These are phyloP conservation scores for Pristionchus fissidentatus DNA, from an alignment of 2,888 invertebrate species.

Conservation along the genomic window DNA sequence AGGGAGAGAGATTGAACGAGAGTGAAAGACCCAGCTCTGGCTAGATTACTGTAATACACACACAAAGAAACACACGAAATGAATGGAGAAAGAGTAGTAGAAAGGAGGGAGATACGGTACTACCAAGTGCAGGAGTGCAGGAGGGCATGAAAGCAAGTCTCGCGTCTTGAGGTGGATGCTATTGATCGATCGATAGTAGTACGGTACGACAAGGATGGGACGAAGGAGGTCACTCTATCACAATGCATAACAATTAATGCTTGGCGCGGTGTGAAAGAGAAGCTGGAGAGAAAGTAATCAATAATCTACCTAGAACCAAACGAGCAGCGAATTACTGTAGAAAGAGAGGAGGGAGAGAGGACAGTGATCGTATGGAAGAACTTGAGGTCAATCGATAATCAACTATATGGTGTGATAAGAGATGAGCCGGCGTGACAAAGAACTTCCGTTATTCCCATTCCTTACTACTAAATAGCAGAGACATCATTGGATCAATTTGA, in stretches of 20 bases:
- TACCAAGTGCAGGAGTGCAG: background rate
- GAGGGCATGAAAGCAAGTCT: background rate
- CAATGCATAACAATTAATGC: conserved; percentile 43
- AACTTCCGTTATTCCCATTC: conserved; percentile 31
- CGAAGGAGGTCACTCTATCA: conserved; percentile 12
- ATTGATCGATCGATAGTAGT: conserved; percentile 28
- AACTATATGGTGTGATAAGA: background rate
- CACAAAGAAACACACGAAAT: background rate
- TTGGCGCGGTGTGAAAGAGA: conserved; percentile 35
- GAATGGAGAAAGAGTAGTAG: conserved; percentile 17
- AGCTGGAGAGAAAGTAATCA: conserved; percentile 29
- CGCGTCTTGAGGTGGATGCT: conserved; percentile 11
- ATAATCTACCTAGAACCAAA: conserved; percentile 40
- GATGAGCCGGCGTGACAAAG: too few relatives aligned
- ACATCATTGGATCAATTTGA: background rate
- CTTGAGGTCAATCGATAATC: conserved; percentile 36
- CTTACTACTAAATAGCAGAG: conserved; percentile 27
- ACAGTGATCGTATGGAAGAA: conserved; percentile 4
- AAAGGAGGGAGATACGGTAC: conserved; percentile 12
- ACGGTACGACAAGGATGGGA: background rate
- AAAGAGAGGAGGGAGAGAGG: conserved; percentile 24
- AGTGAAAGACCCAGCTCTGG: conserved; percentile 46
- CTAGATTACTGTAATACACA: conserved; percentile 32
- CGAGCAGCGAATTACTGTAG: background rate
- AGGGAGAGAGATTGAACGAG: conserved; percentile 13